Percentiles rank a stretch among this genome's conserved stretches.
Evolutionary conservation across 2,888 invertebrate species (phyloP).

Genomic region (Parasteatoda lunata): DNA sequence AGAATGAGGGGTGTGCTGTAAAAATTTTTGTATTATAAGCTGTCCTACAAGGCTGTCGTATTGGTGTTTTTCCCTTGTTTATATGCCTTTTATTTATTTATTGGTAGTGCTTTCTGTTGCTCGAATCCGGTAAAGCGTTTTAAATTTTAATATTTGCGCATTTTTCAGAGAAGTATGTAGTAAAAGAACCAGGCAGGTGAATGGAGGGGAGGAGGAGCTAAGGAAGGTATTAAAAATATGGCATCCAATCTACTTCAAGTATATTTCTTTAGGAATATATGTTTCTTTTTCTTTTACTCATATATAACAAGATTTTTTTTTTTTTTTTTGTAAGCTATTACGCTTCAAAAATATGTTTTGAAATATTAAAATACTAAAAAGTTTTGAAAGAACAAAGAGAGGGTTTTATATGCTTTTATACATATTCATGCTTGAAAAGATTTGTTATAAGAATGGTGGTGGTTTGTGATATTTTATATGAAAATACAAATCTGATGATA

Average conservation of each 20-base stretch:
- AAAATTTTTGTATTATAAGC: conserved; percentile 45
- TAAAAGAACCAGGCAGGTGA: not conserved
- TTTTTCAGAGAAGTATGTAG: conserved; percentile 4
- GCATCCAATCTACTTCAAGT: conserved; percentile 29
- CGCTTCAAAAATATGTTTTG: conserved; percentile 20
- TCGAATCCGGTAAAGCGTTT: conserved; percentile 24
- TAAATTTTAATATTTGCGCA: conserved; percentile 63
- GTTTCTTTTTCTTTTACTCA: conserved; percentile 18
- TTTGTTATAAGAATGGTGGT: not conserved
- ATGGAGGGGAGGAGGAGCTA: not conserved
- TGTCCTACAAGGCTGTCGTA: conserved; percentile 18
- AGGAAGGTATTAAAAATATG: conserved; percentile 39
- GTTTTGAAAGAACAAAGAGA: conserved; percentile 35
- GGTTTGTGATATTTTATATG: not conserved
- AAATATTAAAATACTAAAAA: conserved; percentile 60
- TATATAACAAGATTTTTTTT: not conserved
- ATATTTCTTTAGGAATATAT: conserved; percentile 24
- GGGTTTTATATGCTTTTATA: conserved; percentile 35
- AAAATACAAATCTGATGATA: not conserved
- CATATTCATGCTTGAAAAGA: conserved; percentile 28
- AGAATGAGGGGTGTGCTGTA: conserved; percentile 24
- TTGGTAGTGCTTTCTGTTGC: conserved; percentile 16
- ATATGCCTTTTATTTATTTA: conserved; percentile 55
- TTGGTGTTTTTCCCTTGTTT: conserved; percentile 50
- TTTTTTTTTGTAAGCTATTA: conserved; percentile 21